A percentile compares a stretch with the other conserved stretches of the same genome.
These are phyloP conservation scores for Trileptium ribeirensis DNA, from an alignment of 2,888 invertebrate species.

Conservation along the genomic window DNA sequence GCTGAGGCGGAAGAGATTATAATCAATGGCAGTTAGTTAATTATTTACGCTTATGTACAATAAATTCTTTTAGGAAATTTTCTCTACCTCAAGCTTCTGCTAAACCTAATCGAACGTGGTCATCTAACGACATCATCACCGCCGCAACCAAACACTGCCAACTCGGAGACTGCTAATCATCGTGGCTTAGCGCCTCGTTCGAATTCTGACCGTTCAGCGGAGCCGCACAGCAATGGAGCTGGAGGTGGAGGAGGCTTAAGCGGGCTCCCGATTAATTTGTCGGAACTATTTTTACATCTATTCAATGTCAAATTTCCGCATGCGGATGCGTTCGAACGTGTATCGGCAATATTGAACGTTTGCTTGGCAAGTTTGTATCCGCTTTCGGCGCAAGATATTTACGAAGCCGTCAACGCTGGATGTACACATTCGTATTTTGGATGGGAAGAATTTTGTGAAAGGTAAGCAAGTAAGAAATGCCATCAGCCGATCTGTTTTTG, in stretches of 20 bases:
- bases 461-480: no score
- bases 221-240: no score
- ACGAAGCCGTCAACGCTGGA: constrained; percentile 81
- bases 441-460: constrained; percentile 70
- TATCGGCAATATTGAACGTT: constrained; percentile 76
- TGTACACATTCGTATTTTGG: constrained; percentile 69
- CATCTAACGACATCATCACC: constrained; percentile 62
- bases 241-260: no score
- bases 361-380: constrained; percentile 85
- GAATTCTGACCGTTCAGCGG: constrained; percentile 45
- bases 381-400: constrained; percentile 70
- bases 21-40: no score
- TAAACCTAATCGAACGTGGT: constrained; percentile 84
- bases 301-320: constrained; percentile 86
- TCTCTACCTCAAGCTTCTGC: constrained; percentile 77
- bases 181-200: no score
- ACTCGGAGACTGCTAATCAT: background rate
- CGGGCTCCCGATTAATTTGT: constrained; percentile 50
- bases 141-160: background rate
- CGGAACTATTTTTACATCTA: constrained; percentile 71
- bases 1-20: no score
- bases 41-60: no score
- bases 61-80: constrained; percentile 68
- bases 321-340: constrained; percentile 72
- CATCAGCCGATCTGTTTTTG: no score